phyloP scores from a whole-genome alignment of 2,113 vertebrate species.

The Lasiurus borealis region DNA sequence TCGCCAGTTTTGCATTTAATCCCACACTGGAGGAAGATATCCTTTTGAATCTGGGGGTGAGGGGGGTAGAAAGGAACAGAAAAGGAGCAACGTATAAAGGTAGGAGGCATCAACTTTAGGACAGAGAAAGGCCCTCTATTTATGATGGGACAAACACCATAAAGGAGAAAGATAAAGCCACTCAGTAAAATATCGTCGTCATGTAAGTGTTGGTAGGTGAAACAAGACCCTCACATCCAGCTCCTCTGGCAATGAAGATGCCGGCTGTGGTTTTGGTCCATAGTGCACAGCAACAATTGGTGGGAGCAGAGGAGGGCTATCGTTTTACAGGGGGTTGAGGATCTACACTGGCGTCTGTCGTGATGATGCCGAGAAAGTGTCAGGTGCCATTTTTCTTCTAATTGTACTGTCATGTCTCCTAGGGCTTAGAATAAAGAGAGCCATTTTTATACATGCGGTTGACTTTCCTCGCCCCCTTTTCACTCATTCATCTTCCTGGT shows the following conservation, averaged over 20 bases:
- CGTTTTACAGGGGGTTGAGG: neutral
- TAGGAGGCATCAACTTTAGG: neutral
- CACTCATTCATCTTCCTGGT: neutral
- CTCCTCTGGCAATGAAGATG: neutral
- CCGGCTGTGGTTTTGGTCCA: neutral
- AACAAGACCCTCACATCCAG: neutral
- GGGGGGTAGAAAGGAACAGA: neutral
- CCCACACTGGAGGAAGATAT: neutral
- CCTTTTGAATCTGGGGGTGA: neutral
- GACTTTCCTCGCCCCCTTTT: neutral
- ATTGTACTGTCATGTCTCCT: neutral
- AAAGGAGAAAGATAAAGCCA: neutral
- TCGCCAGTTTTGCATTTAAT: neutral
- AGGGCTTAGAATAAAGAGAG: neutral
- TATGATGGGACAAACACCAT: neutral
- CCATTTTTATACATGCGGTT: neutral
- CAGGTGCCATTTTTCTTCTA: neutral
- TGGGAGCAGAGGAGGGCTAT: neutral
- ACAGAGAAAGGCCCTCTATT: neutral
- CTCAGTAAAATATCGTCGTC: neutral
- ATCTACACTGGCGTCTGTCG: neutral
- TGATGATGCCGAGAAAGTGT: too few relatives aligned
- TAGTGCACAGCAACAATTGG: neutral
- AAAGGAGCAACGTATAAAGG: neutral
- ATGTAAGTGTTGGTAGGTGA: neutral